Percentiles rank a stretch among this genome's conserved stretches.
These are phyloP conservation scores for Pseudochaenichthys georgianus DNA, from an alignment of 2,797 vertebrate species.

Conservation along the genomic window DNA sequence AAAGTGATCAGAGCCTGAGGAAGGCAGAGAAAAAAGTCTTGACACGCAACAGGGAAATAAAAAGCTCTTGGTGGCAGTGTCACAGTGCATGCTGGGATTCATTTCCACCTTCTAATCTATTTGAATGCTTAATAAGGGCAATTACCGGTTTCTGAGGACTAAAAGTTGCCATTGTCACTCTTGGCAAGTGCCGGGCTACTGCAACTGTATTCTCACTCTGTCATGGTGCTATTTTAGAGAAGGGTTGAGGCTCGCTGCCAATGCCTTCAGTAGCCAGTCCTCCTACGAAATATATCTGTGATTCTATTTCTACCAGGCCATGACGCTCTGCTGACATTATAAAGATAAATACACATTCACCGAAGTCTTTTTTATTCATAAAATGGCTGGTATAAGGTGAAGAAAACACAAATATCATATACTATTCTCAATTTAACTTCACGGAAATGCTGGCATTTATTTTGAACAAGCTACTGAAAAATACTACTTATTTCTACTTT, in stretches of 20 bases:
- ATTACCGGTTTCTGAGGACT: slow-evolving; percentile 27
- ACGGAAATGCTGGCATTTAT: background rate
- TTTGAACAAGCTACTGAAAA: background rate
- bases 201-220: slow-evolving; percentile 31
- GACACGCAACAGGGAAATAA: slow-evolving; percentile 7
- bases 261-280: slow-evolving; percentile 19
- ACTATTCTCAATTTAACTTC: background rate
- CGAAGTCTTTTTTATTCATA: background rate
- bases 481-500: background rate
- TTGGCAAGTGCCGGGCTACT: slow-evolving; percentile 37
- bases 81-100: slow-evolving; percentile 7
- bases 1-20: slow-evolving; percentile 46
- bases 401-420: background rate
- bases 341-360: slow-evolving; percentile 9
- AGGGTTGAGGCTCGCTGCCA: slow-evolving; percentile 30
- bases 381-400: background rate
- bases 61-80: slow-evolving; percentile 6
- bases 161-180: slow-evolving; percentile 40
- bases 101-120: slow-evolving; percentile 30
- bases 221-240: slow-evolving; percentile 46
- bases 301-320: slow-evolving; percentile 32
- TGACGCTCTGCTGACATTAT: slow-evolving; percentile 34
- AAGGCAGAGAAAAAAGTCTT: background rate
- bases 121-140: slow-evolving; percentile 30
- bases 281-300: slow-evolving; percentile 33